Conservation (phyloP, 53 echinoderm and acorn worm genomes). For the Mesocentrotus franciscanus region DNA sequence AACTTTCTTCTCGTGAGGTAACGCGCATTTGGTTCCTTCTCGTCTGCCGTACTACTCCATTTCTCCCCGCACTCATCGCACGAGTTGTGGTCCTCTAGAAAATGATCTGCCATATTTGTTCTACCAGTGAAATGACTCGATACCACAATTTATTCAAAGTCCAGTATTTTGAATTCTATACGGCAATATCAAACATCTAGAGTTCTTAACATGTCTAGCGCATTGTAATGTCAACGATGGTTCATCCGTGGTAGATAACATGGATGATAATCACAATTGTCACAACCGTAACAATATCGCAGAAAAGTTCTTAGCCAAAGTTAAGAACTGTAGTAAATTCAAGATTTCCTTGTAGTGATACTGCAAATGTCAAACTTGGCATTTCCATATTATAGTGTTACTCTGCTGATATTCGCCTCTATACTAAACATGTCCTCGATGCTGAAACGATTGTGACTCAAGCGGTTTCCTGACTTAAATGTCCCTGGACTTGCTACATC, state of each 20-base stretch:
- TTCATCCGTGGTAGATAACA: not conserved
- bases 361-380: not conserved
- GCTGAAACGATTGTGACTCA: too few relatives aligned
- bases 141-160: not conserved
- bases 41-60: not conserved
- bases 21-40: not conserved
- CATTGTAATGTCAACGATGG: not conserved
- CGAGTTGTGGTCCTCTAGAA: not conserved
- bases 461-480: too few relatives aligned
- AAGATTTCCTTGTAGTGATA: not conserved
- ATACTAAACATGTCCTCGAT: too few relatives aligned
- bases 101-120: slow-evolving; percentile 53
- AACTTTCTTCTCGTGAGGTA: slow-evolving; percentile 40
- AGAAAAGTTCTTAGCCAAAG: not conserved
- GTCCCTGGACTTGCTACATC: too few relatives aligned
- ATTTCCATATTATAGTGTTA: too few relatives aligned
- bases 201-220: not conserved
- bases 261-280: not conserved
- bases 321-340: not conserved
- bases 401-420: too few relatives aligned
- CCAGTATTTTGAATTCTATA: not conserved
- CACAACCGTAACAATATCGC: not conserved
- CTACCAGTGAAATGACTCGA: not conserved
- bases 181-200: not conserved
- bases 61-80: slow-evolving; percentile 50